Conservation (phyloP, 2,888 invertebrate species). For the Dasysyrphus tricinctus region DNA sequence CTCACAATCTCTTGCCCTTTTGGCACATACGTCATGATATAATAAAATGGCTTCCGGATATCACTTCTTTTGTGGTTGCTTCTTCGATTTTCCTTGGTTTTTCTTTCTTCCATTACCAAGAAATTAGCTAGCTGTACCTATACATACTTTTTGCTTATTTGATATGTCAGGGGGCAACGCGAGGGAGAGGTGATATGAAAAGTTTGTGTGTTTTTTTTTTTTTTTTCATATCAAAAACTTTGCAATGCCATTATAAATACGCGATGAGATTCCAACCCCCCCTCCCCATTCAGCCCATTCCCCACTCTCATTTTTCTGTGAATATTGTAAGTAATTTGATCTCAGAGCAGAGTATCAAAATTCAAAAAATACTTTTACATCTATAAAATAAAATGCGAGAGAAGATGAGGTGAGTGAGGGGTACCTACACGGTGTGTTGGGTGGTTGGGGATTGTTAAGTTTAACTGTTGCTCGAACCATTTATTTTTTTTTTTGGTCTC, state of each 20-base stretch:
- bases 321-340: constrained; percentile 66
- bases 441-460: constrained; percentile 53
- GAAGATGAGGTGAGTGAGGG: neutral
- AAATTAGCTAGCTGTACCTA: constrained; percentile 27
- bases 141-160: constrained; percentile 16
- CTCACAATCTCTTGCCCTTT: constrained; percentile 31
- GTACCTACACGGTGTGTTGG: neutral
- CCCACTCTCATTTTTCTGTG: neutral
- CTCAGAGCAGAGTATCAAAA: constrained; percentile 53
- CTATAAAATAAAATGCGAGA: constrained; percentile 9
- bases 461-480: constrained; percentile 67
- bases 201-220: constrained; percentile 39
- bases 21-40: constrained; percentile 22
- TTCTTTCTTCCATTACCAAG: neutral
- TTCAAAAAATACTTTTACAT: constrained; percentile 48
- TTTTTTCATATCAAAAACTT: constrained; percentile 24
- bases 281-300: neutral
- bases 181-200: constrained; percentile 27
- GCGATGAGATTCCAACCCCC: constrained; percentile 14
- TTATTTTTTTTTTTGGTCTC: constrained; percentile 46
- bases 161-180: neutral
- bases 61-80: constrained; percentile 22
- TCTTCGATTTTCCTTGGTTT: constrained; percentile 15
- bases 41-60: constrained; percentile 43
- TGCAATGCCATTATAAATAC: constrained; percentile 42